These are phyloP conservation scores for Oscheius sp. DNA, from an alignment of 2,888 invertebrate species.

Conservation along the genomic window DNA sequence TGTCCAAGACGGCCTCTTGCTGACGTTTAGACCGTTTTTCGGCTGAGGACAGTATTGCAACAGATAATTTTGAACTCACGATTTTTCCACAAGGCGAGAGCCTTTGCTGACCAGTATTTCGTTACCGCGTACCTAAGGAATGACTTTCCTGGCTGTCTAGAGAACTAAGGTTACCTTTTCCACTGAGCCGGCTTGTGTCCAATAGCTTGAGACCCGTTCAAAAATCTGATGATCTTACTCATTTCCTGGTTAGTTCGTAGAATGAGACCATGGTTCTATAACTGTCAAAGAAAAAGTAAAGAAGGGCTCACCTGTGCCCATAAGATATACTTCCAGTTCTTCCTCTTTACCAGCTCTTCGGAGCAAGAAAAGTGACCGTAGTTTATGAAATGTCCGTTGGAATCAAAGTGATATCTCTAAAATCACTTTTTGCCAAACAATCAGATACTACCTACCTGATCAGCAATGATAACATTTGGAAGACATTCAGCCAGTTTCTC, in stretches of 20 bases:
- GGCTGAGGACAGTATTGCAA: slow-evolving; percentile 14
- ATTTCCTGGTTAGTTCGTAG: slow-evolving; percentile 37
- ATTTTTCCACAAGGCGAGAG: slow-evolving; percentile 28
- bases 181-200: slow-evolving; percentile 40
- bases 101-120: slow-evolving; percentile 22
- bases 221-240: slow-evolving; percentile 28
- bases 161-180: slow-evolving; percentile 24
- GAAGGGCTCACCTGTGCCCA: slow-evolving; percentile 31
- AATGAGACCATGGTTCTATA: slow-evolving; percentile 35
- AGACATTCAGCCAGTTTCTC: slow-evolving; percentile 23
- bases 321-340: slow-evolving; percentile 32
- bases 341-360: slow-evolving; percentile 10
- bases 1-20: slow-evolving; percentile 19
- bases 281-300: background rate
- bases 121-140: slow-evolving; percentile 13
- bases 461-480: slow-evolving; percentile 23
- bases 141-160: too few relatives aligned
- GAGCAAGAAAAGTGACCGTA: slow-evolving; percentile 37
- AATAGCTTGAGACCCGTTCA: slow-evolving; percentile 36
- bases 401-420: slow-evolving; percentile 33
- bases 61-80: slow-evolving; percentile 2
- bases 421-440: background rate
- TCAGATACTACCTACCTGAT: background rate
- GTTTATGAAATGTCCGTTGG: slow-evolving; percentile 35
- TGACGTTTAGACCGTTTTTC: slow-evolving; percentile 8